A percentile compares a stretch with the other conserved stretches of the same genome.
Conservation (phyloP, 2,888 invertebrate species). For the Oasisia sp. region DNA sequence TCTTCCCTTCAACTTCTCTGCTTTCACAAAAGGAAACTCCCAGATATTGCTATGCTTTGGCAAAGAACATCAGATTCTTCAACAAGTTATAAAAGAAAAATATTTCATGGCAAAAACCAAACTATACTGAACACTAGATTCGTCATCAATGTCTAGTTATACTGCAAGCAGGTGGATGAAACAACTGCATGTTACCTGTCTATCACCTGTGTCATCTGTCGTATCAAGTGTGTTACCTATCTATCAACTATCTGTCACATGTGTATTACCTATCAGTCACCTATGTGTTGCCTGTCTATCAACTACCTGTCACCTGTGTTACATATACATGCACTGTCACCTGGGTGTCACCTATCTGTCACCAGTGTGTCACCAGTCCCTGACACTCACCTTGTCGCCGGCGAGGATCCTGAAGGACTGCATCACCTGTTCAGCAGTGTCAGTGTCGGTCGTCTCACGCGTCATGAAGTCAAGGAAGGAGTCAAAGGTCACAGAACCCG, state of each 20-base stretch:
- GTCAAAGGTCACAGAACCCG: slow-evolving; percentile 96
- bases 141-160: neutral
- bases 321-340: neutral
- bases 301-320: neutral
- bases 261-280: neutral
- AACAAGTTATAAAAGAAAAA: neutral
- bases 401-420: slow-evolving; percentile 48
- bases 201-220: neutral
- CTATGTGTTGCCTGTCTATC: too few species aligned
- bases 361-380: neutral
- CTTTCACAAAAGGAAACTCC: neutral
- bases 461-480: slow-evolving; percentile 99
- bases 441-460: slow-evolving; percentile 81
- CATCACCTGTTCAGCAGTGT: slow-evolving; percentile 49
- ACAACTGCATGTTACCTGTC: neutral
- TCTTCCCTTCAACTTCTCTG: neutral
- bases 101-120: slow-evolving; percentile 17
- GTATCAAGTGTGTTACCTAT: too few species aligned
- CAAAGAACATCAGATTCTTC: neutral
- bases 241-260: neutral
- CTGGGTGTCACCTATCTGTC: too few species aligned
- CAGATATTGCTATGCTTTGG: neutral
- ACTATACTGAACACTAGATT: slow-evolving; percentile 19
- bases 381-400: slow-evolving; percentile 69
- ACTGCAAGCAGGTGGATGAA: neutral